Conservation (phyloP, 1,140 invertebrate genomes). For the Euura lappo region DNA sequence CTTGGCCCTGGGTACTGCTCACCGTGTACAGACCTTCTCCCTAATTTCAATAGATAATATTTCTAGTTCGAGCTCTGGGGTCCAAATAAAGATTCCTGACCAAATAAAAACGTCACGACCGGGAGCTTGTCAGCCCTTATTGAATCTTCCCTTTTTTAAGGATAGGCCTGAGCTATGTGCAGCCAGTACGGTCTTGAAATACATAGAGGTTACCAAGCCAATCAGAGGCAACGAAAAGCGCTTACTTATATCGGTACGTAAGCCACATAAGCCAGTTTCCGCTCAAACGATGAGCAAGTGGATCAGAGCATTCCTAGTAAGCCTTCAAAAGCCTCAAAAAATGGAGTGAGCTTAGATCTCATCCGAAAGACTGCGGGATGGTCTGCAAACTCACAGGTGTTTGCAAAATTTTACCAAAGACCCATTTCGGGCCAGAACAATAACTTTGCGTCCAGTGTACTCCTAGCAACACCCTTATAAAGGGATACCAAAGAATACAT, state of each 20-base stretch:
- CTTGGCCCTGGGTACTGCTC: slow-evolving; percentile 10
- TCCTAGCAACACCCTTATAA: no score
- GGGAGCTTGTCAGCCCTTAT: slow-evolving; percentile 15
- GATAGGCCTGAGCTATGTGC: slow-evolving; percentile 4
- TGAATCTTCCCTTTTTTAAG: slow-evolving; percentile 16
- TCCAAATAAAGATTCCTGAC: slow-evolving; percentile 14
- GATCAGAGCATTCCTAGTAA: slow-evolving; percentile 13
- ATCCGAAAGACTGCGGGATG: slow-evolving; percentile 18
- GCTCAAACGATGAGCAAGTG: slow-evolving; percentile 20
- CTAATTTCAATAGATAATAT: slow-evolving; percentile 9
- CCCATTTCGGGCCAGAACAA: neutral
- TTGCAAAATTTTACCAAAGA: slow-evolving; percentile 18
- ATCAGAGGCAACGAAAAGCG: neutral
- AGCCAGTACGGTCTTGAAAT: neutral
- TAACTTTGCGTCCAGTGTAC: no score
- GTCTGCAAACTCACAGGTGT: slow-evolving; percentile 11
- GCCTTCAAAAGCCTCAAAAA: slow-evolving; percentile 13
- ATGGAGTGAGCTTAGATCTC: slow-evolving; percentile 14
- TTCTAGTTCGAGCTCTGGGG: neutral
- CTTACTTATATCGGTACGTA: slow-evolving; percentile 14
- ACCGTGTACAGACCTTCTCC: slow-evolving; percentile 10
- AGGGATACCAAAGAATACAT: no score
- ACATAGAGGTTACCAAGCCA: no score
- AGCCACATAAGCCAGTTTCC: slow-evolving; percentile 12
- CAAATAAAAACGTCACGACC: slow-evolving; percentile 22